These are phyloP conservation scores for Aphodius sticticus DNA, from an alignment of 2,888 invertebrate species.

Conservation along the genomic window DNA sequence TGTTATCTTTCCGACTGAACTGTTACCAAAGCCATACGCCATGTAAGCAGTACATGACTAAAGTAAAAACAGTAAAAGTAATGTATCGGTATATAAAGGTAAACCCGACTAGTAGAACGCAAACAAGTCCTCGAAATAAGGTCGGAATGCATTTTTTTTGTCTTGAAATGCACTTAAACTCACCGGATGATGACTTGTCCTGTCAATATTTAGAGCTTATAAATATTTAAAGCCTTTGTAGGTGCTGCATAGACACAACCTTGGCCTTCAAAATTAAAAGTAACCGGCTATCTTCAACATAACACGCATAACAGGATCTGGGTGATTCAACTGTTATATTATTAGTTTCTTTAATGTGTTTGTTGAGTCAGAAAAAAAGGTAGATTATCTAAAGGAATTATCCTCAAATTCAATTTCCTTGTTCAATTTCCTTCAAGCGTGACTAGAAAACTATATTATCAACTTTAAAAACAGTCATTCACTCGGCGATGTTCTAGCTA, in stretches of 20 bases:
- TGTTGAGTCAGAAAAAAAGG: neutral
- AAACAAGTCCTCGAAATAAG: neutral
- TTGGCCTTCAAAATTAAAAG: slow-evolving; percentile 4
- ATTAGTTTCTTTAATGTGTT: neutral
- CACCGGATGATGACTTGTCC: neutral
- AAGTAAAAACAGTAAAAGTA: no score
- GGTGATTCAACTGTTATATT: neutral
- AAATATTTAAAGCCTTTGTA: neutral
- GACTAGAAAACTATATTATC: neutral
- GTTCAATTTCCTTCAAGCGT: neutral
- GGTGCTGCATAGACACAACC: neutral
- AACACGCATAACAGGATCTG: neutral
- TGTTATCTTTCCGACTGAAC: no score
- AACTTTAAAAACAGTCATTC: neutral
- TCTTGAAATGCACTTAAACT: neutral
- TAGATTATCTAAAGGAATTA: neutral
- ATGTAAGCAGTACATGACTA: no score
- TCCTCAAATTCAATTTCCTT: neutral
- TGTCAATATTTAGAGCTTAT: neutral
- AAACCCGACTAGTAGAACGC: no score
- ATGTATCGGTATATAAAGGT: no score
- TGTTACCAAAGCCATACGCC: no score
- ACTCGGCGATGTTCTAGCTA: no score
- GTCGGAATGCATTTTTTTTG: neutral
- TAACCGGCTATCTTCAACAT: neutral